Evolutionary conservation across 2,888 invertebrate species (phyloP), one percentile per base, ranked within the genome.

Genomic region (Brachylomia viminalis): DNA sequence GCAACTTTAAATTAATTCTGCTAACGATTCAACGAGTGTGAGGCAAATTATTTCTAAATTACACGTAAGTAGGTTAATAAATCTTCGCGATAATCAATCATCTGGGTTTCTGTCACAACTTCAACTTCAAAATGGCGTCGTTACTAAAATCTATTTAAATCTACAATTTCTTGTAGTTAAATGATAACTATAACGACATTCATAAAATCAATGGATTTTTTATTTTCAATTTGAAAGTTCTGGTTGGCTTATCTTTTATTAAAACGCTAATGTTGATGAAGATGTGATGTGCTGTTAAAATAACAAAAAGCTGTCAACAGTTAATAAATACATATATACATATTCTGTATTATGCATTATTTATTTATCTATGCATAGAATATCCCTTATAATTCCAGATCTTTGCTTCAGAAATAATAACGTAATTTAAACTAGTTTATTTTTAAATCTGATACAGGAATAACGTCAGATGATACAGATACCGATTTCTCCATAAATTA

Each of bases 31-130:
- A 71, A 74, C 20, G 42, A 59, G 67, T 68, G 27, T 13, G 33
- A 61, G n/a, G 68, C 45, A 69, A 66, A 74, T 83, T 74, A 81
- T 71, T 83, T 74, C 33, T 54, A 47, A 61, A 72, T 75, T 67
- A 73, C 52, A 13, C 30, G 56, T 62, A 58, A 82, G 58, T 74
- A 72, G 68, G 64, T 74, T 85, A 82, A 85, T 81, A 73, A 79
- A 82, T 85, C 68, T 81, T 70, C 23, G 30, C 47, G 56, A 85
- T 83, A 85, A 82, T 83, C 82, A 85, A 85, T 83, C 83, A 83
- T 85, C 72, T 72, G 38, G 72, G 64, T 77, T 82, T 85, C 77
- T 74, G 85, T 74, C 71, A 49, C 38, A 71, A 72, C 61, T 76
- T 75, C 42, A 65, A 72, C 64, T 80, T 80, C 47, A 75, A 75